These are phyloP conservation scores for Leptopilina drosophilae DNA, from an alignment of 2,888 invertebrate genomes.

Conservation along the genomic window DNA sequence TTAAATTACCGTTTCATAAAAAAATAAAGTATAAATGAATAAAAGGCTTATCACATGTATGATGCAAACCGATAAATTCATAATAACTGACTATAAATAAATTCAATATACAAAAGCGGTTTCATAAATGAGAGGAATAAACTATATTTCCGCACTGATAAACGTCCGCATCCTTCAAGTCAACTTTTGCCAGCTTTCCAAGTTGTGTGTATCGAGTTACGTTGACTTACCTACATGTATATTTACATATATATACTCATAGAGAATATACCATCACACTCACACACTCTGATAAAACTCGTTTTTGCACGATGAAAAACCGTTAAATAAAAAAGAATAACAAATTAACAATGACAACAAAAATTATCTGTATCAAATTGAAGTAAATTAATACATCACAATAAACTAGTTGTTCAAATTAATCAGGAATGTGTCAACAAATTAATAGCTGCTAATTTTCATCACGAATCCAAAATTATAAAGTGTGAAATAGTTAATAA, in stretches of 20 bases:
- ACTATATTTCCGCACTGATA: constrained; percentile 31
- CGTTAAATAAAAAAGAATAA: too few relatives aligned
- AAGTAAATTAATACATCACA: too few relatives aligned
- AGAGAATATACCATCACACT: not conserved
- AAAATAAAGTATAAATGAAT: not conserved
- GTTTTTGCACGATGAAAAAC: not conserved
- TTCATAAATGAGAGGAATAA: constrained; percentile 22
- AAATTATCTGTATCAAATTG: too few relatives aligned
- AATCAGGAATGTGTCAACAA: too few relatives aligned
- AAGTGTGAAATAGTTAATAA: too few relatives aligned
- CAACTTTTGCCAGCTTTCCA: not conserved
- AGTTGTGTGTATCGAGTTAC: constrained; percentile 9
- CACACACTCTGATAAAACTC: not conserved
- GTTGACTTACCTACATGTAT: not conserved
- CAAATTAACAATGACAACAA: too few relatives aligned
- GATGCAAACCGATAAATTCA: not conserved
- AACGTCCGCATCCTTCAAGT: not conserved
- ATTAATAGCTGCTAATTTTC: too few relatives aligned
- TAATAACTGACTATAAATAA: not conserved
- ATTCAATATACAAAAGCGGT: not conserved
- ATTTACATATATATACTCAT: not conserved
- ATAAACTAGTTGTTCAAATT: too few relatives aligned
- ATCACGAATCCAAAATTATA: too few relatives aligned
- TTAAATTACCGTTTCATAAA: not conserved
- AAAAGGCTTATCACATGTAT: not conserved